Percentiles rank a stretch among this genome's conserved stretches.
These are phyloP conservation scores for Bombyx mori DNA, from an alignment of 1,140 invertebrate species.

Conservation along the genomic window DNA sequence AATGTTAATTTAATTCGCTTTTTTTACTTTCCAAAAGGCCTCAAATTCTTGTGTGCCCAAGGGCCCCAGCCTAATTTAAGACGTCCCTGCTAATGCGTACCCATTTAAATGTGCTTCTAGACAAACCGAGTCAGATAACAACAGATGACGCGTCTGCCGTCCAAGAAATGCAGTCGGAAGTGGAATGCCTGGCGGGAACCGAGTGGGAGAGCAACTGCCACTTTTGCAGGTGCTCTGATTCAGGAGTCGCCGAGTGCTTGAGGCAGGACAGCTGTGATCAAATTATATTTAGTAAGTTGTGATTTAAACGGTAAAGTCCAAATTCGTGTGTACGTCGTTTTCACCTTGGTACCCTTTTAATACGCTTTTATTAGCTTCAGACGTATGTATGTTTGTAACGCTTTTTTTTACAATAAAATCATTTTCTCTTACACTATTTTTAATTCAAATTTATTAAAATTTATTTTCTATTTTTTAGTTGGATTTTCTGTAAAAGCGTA, in stretches of 20 bases:
- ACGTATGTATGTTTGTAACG: background rate
- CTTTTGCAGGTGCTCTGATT: slow-evolving; percentile 26
- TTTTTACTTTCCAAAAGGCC: too few relatives aligned
- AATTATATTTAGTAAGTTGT: slow-evolving; percentile 1
- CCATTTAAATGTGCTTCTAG: background rate
- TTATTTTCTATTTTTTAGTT: too few relatives aligned
- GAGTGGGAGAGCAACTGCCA: slow-evolving; percentile 39
- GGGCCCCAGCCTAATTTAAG: too few relatives aligned
- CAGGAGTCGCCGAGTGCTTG: slow-evolving; percentile 24
- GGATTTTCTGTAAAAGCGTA: too few relatives aligned
- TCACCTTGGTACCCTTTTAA: background rate
- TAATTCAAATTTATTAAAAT: too few relatives aligned
- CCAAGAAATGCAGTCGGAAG: slow-evolving; percentile 6
- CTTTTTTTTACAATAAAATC: too few relatives aligned
- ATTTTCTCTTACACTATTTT: too few relatives aligned
- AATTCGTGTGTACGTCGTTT: background rate
- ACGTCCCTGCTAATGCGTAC: background rate
- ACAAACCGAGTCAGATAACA: background rate
- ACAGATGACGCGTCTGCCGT: background rate
- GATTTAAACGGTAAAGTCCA: background rate
- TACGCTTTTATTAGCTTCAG: too few relatives aligned
- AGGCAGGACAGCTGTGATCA: slow-evolving; percentile 14
- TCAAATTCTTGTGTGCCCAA: too few relatives aligned
- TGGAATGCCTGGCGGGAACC: slow-evolving; percentile 25
- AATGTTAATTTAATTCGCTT: too few relatives aligned